phyloP scores from a whole-genome alignment of 2,797 vertebrate species.

The Meda fulgida region DNA sequence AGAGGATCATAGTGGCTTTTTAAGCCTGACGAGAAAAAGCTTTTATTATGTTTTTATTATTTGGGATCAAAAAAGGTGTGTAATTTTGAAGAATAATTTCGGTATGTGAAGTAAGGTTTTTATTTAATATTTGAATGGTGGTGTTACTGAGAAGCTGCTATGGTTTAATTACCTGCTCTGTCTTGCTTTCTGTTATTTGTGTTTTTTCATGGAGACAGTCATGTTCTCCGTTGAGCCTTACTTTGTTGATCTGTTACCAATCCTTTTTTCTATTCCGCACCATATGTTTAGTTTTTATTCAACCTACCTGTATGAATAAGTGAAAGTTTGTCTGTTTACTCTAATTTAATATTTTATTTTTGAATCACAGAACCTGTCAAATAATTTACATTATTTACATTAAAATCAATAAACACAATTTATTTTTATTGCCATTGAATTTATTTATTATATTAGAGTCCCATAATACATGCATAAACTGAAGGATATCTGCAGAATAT shows the following conservation, averaged over 20 bases:
- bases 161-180: not conserved
- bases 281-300: not conserved
- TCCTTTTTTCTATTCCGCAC: not conserved
- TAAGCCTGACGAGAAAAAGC: not conserved
- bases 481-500: not conserved
- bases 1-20: not conserved
- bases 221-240: not conserved
- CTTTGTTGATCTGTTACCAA: not conserved
- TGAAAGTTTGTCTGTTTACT: not conserved
- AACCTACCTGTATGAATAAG: not conserved
- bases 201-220: not conserved
- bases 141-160: not conserved
- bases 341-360: conserved; percentile 24
- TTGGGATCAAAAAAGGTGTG: conserved; percentile 19
- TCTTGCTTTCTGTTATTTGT: conserved; percentile 3
- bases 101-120: not conserved
- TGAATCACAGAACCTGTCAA: not conserved
- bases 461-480: not conserved
- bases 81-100: not conserved
- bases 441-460: not conserved
- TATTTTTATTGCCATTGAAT: not conserved
- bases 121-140: not conserved
- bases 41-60: not conserved
- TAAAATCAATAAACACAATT: not conserved
- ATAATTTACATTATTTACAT: not conserved